A percentile compares a stretch with the other conserved stretches of the same genome.
phyloP scores from a whole-genome alignment of 2,888 invertebrate genomes.

The Agrotis ipsilon region DNA sequence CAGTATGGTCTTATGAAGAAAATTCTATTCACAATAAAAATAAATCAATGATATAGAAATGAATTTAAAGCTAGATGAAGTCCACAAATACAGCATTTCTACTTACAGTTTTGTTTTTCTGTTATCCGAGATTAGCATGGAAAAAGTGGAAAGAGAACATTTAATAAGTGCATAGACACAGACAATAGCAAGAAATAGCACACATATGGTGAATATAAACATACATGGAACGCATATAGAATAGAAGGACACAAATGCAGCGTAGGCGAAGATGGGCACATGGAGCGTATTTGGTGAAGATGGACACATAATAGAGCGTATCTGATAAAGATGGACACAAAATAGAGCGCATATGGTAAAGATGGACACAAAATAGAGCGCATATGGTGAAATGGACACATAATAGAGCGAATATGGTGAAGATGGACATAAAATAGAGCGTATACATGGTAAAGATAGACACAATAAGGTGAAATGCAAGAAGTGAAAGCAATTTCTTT shows the following conservation, averaged over 20 bases:
- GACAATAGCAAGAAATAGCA: slow-evolving; percentile 34
- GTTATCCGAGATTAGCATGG: slow-evolving; percentile 63
- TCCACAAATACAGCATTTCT: slow-evolving; percentile 25
- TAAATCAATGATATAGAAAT: background rate
- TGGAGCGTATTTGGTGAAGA: background rate
- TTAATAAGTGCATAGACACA: slow-evolving; percentile 52
- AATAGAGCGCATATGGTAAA: slow-evolving; percentile 7
- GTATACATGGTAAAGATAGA: slow-evolving; percentile 11
- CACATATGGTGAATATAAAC: slow-evolving; percentile 38
- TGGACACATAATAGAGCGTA: slow-evolving; percentile 14
- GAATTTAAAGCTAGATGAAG: slow-evolving; percentile 26
- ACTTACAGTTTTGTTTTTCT: slow-evolving; percentile 68
- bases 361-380: slow-evolving; percentile 12
- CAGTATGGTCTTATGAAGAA: no score
- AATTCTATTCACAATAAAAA: no score
- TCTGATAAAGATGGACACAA: slow-evolving; percentile 19
- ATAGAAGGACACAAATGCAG: no score
- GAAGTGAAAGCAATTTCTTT: slow-evolving; percentile 3
- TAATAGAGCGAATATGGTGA: background rate
- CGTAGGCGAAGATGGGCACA: slow-evolving; percentile 11
- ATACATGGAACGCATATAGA: slow-evolving; percentile 5
- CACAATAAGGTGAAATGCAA: slow-evolving; percentile 16
- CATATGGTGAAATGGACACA: no score
- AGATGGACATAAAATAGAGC: slow-evolving; percentile 19
- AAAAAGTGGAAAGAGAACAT: slow-evolving; percentile 61